Conservation (phyloP, 2,797 vertebrate genomes). For the Caiman crocodilus region DNA sequence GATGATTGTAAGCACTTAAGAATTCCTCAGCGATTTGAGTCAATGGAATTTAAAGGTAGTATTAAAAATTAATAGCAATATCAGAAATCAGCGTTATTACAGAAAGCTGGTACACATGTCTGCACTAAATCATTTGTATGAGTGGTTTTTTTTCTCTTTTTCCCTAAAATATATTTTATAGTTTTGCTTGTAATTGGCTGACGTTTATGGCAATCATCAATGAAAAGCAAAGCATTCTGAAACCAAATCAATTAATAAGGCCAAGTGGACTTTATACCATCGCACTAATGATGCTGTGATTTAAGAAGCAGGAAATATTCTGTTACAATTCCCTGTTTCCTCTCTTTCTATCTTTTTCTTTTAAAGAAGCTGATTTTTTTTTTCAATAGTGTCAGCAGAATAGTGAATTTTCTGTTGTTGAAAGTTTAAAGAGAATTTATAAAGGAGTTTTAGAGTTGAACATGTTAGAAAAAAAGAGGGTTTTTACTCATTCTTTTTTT, state of each 20-base stretch:
- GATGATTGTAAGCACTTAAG: conserved; percentile 32
- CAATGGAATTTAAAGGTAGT: background rate
- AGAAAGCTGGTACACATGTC: background rate
- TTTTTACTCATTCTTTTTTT: conserved; percentile 38
- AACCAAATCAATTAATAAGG: background rate
- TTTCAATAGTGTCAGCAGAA: conserved; percentile 74
- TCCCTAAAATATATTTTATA: background rate
- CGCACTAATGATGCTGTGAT: background rate
- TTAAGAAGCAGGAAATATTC: conserved; percentile 39
- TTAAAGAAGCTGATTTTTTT: conserved; percentile 64
- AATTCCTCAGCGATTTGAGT: background rate
- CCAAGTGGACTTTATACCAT: background rate
- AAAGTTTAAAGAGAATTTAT: conserved; percentile 74
- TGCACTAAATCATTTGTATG: background rate
- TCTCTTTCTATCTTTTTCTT: conserved; percentile 49
- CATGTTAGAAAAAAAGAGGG: conserved; percentile 14
- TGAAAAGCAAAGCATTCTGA: background rate
- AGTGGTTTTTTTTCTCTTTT: background rate
- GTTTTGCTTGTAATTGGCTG: background rate
- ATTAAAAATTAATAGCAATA: conserved; percentile 16
- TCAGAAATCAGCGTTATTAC: conserved; percentile 13
- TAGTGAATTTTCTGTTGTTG: conserved; percentile 52
- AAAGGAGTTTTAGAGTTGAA: conserved; percentile 70
- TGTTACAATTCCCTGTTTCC: conserved; percentile 32
- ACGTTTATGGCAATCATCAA: background rate